Base-by-base conservation (phyloP, 92 coral and sea anemone genomes). In the Meandrina meandrites region DNA sequence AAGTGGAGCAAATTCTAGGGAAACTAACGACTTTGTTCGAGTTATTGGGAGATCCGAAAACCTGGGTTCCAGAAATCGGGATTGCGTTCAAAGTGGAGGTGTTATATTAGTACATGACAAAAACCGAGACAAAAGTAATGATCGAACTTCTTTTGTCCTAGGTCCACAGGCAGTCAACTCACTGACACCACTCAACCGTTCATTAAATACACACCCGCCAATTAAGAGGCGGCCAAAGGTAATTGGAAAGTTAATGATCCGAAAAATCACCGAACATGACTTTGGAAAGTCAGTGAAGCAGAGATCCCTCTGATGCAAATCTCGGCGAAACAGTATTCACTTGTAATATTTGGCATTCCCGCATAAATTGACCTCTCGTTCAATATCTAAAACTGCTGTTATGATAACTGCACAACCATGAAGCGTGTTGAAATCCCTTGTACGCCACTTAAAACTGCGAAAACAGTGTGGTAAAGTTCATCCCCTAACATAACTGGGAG, bases 251-350 rank as follows among this genome's bases (percentile, higher is more conserved):
- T 19, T 73, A 35, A 8, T 73, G 51, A 73, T 2, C 77, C 77
- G 77, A 73, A 37, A 73, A 73, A 35, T 24, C 12, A 1, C 14
- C 30, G 1, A 24, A 6, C 30, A 24, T n/a, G 30, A 62, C 69
- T 62, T 62, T 62, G 30, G 31, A 62, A 30, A 62, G 27, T 36
- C 77, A 73, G n/a, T 73, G 77, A 73, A 13, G 77, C 77, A 32
- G 50, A 73, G 47, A 32, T 73, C 77, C 14, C 69, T 8, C 18
- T 34, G n/a, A 73, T 73, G 77, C 76, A 71, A 71, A 73, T 73
- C 77, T 36, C 14, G 77, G 45, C 45, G 45, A 40, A 40, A 40
- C 45, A 40, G n/a, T 5, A 35, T 18, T 73, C 24, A 73, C 48
- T 27, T 21, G 77, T 73, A 32, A 73, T 62, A 62, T 62, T 62